phyloP scores from a whole-genome alignment of 2,797 vertebrate species.

The Trachops cirrhosus region DNA sequence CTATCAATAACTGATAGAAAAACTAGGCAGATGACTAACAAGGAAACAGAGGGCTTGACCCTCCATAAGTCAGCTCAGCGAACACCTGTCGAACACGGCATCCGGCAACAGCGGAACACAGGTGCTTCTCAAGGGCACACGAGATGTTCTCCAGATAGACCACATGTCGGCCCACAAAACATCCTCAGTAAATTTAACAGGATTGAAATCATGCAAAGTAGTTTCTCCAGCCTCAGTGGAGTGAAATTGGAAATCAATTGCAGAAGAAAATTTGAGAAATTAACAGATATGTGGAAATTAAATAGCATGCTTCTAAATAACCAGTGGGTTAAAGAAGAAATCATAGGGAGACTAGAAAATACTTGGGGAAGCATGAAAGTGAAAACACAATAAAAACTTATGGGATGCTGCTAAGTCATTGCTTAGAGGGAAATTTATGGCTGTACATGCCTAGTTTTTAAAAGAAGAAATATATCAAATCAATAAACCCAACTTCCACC shows the following conservation, averaged over 20 bases:
- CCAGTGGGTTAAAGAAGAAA: not conserved
- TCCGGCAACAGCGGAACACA: not conserved
- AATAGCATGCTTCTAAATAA: not conserved
- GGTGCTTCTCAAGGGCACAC: not conserved
- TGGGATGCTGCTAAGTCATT: not conserved
- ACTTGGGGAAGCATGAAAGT: not conserved
- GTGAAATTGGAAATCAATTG: not conserved
- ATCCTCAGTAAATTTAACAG: not conserved
- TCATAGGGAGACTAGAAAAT: conserved; percentile 24
- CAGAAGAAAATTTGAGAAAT: not conserved
- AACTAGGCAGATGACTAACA: not conserved
- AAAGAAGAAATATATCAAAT: conserved; percentile 30
- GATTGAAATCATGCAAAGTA: not conserved
- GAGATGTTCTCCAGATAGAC: not conserved
- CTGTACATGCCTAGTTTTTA: not conserved
- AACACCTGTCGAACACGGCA: not conserved
- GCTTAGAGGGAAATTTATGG: not conserved
- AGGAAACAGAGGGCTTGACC: not conserved
- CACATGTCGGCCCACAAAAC: not conserved
- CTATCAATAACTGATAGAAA: not conserved
- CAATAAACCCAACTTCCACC: not conserved
- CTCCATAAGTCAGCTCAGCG: not conserved
- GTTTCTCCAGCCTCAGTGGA: not conserved
- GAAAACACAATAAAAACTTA: not conserved
- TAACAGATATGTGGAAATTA: conserved; percentile 8